phyloP scores from a whole-genome alignment of 2,797 vertebrate genomes.

The Gobio occitaniae region DNA sequence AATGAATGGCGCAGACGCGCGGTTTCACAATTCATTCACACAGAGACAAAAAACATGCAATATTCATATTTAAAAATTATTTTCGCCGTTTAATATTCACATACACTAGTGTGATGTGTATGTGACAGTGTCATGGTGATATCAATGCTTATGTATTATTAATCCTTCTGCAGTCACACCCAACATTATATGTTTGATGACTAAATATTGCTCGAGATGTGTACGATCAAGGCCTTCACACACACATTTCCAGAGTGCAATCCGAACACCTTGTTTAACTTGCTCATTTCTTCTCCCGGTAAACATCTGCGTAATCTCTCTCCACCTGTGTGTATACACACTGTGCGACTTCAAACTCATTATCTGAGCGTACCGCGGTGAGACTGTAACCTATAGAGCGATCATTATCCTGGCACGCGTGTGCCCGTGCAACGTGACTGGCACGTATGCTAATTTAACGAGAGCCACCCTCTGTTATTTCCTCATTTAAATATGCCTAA shows the following conservation, averaged over 20 bases:
- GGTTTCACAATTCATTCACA: too few species aligned
- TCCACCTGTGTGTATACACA: neutral
- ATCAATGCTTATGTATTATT: neutral
- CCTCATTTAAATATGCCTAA: constrained; percentile 51
- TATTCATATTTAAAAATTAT: too few species aligned
- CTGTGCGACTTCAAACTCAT: constrained; percentile 49
- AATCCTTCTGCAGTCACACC: neutral
- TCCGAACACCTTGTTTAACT: neutral
- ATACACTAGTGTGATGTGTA: too few species aligned
- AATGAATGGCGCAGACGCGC: too few species aligned
- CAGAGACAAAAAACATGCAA: too few species aligned
- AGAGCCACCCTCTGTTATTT: constrained; percentile 42
- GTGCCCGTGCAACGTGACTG: constrained; percentile 50
- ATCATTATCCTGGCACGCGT: constrained; percentile 55
- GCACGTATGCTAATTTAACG: constrained; percentile 60
- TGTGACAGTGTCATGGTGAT: neutral
- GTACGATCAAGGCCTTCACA: too few species aligned
- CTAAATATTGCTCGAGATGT: neutral
- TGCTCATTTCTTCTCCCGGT: constrained; percentile 2
- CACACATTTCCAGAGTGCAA: constrained; percentile 33
- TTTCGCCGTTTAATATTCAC: too few species aligned
- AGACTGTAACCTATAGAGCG: constrained; percentile 52
- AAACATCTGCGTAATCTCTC: constrained; percentile 27
- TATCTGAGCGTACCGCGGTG: constrained; percentile 39
- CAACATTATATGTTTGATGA: constrained; percentile 7